Conservation (phyloP, 2,113 vertebrate species). For the Brachypodius melanocephalos region DNA sequence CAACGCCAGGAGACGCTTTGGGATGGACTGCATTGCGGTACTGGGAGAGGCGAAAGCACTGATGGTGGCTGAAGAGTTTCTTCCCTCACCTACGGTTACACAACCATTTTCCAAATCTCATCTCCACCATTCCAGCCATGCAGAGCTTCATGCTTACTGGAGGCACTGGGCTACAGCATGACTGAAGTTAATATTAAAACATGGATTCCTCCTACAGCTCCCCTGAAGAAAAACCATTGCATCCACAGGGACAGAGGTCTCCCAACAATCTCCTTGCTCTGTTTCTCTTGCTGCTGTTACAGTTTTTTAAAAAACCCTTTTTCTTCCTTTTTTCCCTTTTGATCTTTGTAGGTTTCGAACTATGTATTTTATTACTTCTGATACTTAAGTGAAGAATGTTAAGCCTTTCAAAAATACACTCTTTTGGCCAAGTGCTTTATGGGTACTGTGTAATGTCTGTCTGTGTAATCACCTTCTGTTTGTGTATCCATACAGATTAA, state of each 20-base stretch:
- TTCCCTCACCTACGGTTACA: not conserved
- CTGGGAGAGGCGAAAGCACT: not conserved
- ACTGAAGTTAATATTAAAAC: slow-evolving; percentile 1
- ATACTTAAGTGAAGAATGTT: not conserved
- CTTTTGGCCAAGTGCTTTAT: not conserved
- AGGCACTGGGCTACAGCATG: not conserved
- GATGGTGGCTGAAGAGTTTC: fast-evolving
- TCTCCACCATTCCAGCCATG: not conserved
- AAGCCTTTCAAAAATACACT: not conserved
- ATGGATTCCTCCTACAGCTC: not conserved
- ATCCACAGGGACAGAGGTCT: not conserved
- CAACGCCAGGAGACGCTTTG: not conserved
- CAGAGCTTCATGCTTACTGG: not conserved
- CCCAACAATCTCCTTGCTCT: not conserved
- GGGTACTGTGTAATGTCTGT: too few relatives aligned
- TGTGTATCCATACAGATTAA: not conserved
- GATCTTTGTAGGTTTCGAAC: not conserved
- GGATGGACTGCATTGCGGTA: not conserved
- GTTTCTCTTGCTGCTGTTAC: not conserved
- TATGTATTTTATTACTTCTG: not conserved
- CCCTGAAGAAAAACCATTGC: not conserved
- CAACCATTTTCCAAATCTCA: not conserved
- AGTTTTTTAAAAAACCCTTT: not conserved
- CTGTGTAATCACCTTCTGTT: not conserved
- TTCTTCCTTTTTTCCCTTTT: not conserved